phyloP scores from a whole-genome alignment of 2,113 vertebrate species.

The Lucifuga dentata region DNA sequence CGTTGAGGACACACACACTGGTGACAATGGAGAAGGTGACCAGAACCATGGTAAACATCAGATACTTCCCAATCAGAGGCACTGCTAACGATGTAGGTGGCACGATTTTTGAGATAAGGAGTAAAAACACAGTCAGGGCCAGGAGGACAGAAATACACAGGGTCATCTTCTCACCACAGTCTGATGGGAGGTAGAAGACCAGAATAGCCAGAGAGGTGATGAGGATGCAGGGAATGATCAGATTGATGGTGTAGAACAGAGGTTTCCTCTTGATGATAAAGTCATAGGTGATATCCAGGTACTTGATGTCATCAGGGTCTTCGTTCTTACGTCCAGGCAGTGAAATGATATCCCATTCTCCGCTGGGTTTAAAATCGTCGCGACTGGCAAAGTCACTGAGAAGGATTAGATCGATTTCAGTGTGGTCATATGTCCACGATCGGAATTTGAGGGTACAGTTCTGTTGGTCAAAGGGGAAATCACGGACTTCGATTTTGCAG shows the following conservation, averaged over 20 bases:
- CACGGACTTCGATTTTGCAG: conserved; percentile 85
- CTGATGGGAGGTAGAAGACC: conserved; percentile 87
- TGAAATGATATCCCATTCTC: conserved; percentile 87
- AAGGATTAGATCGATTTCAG: conserved; percentile 85
- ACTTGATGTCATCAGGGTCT: conserved; percentile 82
- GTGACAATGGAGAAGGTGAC: conserved; percentile 88
- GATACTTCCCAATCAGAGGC: conserved; percentile 86
- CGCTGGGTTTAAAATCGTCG: conserved; percentile 87
- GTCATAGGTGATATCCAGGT: conserved; percentile 87
- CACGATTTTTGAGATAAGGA: conserved; percentile 88
- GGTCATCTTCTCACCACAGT: conserved; percentile 87
- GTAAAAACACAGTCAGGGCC: conserved; percentile 86
- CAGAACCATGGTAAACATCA: conserved; percentile 87
- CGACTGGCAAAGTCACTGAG: conserved; percentile 84
- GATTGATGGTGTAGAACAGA: conserved; percentile 87
- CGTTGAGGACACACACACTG: conserved; percentile 85
- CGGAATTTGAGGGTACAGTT: conserved; percentile 87
- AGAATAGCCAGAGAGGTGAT: conserved; percentile 86
- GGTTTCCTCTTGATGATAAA: conserved; percentile 87
- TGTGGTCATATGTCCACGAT: conserved; percentile 87
- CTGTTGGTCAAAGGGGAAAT: conserved; percentile 88
- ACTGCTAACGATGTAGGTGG: conserved; percentile 86
- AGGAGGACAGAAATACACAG: conserved; percentile 86
- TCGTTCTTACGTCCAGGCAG: conserved; percentile 86
- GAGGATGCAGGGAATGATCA: conserved; percentile 86